A percentile compares a stretch with the other conserved stretches of the same genome.
Evolutionary conservation across 2,113 vertebrate species (phyloP).

Genomic region (Gymnogyps californianus): DNA sequence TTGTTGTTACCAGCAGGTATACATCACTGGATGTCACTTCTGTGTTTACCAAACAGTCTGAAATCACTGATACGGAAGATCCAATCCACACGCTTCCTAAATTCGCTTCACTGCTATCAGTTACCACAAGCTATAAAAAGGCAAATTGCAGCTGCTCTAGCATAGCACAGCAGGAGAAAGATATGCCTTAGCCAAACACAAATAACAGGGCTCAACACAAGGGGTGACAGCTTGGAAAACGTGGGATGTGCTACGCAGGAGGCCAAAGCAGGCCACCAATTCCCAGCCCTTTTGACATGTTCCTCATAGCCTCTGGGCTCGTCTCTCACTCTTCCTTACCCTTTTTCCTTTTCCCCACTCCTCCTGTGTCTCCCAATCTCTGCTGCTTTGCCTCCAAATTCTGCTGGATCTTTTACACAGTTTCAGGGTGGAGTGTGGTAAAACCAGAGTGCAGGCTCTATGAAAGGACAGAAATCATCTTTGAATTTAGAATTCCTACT

Average conservation of each 20-base stretch:
- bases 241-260: neutral
- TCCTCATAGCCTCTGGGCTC: neutral
- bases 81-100: conserved; percentile 39
- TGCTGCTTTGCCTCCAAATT: neutral
- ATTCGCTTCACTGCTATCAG: conserved; percentile 58
- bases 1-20: neutral
- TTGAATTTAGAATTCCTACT: neutral
- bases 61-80: conserved; percentile 53
- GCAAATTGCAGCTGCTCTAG: conserved; percentile 53
- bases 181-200: neutral
- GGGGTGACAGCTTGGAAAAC: neutral
- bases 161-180: conserved; percentile 27
- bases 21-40: conserved; percentile 23
- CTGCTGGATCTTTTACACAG: neutral
- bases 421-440: neutral
- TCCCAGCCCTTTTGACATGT: neutral
- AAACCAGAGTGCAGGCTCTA: neutral
- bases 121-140: conserved; percentile 55
- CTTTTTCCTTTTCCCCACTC: neutral
- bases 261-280: neutral
- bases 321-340: neutral
- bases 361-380: neutral
- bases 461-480: neutral
- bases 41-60: conserved; percentile 49
- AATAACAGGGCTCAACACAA: neutral